Percentiles rank a stretch among this genome's conserved stretches.
Evolutionary conservation across 1,140 invertebrate genomes (phyloP).

Genomic region (Bombus turneri): DNA sequence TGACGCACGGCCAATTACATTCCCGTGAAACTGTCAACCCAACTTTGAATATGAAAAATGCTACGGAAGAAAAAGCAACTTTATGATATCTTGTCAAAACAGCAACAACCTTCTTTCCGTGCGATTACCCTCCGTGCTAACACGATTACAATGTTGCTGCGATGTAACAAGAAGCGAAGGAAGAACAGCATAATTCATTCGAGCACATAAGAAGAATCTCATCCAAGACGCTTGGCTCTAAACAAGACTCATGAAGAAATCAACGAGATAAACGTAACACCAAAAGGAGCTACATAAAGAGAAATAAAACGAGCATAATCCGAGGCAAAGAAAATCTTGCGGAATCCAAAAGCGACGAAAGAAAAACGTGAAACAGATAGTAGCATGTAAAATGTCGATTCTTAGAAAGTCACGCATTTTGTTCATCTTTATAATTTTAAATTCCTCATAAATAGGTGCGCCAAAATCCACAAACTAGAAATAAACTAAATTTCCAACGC

Average conservation of each 20-base stretch:
- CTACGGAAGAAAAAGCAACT: not conserved
- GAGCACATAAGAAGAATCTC: not conserved
- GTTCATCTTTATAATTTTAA: no score
- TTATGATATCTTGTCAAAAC: not conserved
- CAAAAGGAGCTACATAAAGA: not conserved
- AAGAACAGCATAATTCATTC: conserved; percentile 13
- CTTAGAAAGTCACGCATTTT: no score
- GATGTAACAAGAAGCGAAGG: not conserved
- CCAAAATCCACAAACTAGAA: no score
- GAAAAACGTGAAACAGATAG: no score
- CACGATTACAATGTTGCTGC: not conserved
- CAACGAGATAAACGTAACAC: conserved; percentile 9
- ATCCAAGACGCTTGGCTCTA: not conserved
- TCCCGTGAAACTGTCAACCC: not conserved
- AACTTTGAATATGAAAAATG: not conserved
- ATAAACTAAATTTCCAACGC: no score
- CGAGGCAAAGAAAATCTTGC: not conserved
- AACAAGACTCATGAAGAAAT: conserved; percentile 11
- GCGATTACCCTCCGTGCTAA: conserved; percentile 20
- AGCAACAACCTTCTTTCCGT: not conserved
- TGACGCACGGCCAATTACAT: not conserved
- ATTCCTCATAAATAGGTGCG: no score
- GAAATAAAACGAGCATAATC: not conserved
- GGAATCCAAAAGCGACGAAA: not conserved
- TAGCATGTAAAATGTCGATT: no score